Evolutionary conservation across 2,888 invertebrate genomes (phyloP).

Genomic region (Drosophila demipolita): DNA sequence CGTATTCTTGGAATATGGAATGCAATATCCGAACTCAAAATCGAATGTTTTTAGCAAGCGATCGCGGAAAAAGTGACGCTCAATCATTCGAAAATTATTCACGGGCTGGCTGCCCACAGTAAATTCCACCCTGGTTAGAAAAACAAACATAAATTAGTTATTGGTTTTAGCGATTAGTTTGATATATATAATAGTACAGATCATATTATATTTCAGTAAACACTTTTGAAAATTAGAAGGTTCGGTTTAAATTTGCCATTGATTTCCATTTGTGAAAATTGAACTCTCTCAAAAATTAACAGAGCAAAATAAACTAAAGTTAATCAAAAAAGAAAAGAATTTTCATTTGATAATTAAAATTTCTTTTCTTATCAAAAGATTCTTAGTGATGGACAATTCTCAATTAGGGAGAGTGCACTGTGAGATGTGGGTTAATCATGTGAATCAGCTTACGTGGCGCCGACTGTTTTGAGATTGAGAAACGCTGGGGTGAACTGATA

Average conservation of each 20-base stretch:
- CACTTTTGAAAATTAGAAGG: neutral
- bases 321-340: neutral
- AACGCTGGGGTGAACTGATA: slow-evolving; percentile 99
- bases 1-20: slow-evolving; percentile 98
- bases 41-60: slow-evolving; percentile 98
- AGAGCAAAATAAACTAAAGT: neutral
- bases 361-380: neutral
- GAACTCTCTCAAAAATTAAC: neutral
- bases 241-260: no score
- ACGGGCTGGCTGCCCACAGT: slow-evolving; percentile 97
- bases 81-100: slow-evolving; percentile 99
- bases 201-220: neutral
- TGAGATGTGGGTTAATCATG: neutral
- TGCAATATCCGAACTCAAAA: slow-evolving; percentile 99
- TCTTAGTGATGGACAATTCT: neutral
- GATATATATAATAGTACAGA: neutral
- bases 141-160: no score
- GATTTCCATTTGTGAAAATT: neutral
- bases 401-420: neutral
- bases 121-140: slow-evolving; percentile 94
- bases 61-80: slow-evolving; percentile 97
- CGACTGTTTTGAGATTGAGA: slow-evolving; percentile 97
- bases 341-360: neutral
- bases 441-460: slow-evolving; percentile 93
- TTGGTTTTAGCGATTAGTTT: neutral